Evolutionary conservation across 2,888 invertebrate species (phyloP), one percentile per base, ranked within the genome.

Genomic region (Monochamus alternatus): DNA sequence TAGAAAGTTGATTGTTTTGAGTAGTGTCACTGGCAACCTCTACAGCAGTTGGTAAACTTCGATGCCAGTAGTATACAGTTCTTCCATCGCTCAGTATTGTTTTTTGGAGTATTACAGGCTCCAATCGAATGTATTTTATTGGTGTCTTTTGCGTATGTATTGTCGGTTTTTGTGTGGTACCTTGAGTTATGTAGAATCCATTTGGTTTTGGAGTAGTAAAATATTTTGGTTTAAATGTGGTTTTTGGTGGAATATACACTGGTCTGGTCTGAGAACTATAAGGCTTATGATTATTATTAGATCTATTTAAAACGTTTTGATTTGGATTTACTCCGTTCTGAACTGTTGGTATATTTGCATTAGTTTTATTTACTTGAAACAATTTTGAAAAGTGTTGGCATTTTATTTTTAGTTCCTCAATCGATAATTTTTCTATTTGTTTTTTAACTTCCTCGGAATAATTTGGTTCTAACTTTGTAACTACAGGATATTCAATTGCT

Each of bases 31-130:
- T 51, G 10, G 78, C 72, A 51, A 76, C 74, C 52, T 80, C 80
- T 10, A 81, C 81, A 12, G 86, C 77, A 38, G 85, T 85, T 7
- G 88, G 88, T 43, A 88, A 77, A 70, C 85, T 85, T 79, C 85
- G 87, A 74, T 86, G 87, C 87, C 88, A 88, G 76, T 88, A 87
- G 76, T 87, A 88, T 47, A 88, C 79, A 1, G 84, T 86, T 76
- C 87, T 83, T 4, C 89, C 89, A 74, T 88, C 87, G 60, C 84
- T 86, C 60, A 88, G 75, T 58, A 87, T 82, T 5, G 87, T 87
- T 82, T 88, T 88, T 77, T 89, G 88, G 62, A 88, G 80, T 38
- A 88, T 86, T n/a, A 88, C 85, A 4, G 89, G 88, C 79, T 88
- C 88, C n/a, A 87, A 81, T 74, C 87, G 85, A 14, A 88, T 87